Conservation (phyloP, 1,140 invertebrate genomes). For the Zaprionus davidi region DNA sequence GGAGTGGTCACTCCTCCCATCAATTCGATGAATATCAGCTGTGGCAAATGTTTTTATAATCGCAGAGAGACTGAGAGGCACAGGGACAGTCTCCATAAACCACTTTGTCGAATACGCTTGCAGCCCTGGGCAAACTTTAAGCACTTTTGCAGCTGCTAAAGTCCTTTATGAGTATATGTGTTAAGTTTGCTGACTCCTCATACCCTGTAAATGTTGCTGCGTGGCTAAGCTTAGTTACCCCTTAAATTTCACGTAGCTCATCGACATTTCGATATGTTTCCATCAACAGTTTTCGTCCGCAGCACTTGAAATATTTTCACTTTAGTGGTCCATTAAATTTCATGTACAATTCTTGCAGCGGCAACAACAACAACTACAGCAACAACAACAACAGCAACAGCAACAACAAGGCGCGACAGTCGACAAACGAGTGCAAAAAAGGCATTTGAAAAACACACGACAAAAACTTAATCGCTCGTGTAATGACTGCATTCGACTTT, state of each 20-base stretch:
- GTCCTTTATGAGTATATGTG: background rate
- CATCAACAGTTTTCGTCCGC: background rate
- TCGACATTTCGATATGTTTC: background rate
- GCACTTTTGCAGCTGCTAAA: background rate
- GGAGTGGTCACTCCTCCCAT: constrained; percentile 26
- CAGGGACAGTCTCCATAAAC: constrained; percentile 26
- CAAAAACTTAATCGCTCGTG: constrained; percentile 82
- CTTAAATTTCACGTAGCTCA: background rate
- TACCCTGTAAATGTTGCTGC: background rate
- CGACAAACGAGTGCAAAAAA: constrained; percentile 11
- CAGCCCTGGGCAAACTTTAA: background rate
- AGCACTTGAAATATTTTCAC: constrained; percentile 53
- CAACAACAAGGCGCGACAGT: constrained; percentile 5
- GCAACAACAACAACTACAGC: constrained; percentile 12
- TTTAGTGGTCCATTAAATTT: constrained; percentile 61
- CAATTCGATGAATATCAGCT: constrained; percentile 71
- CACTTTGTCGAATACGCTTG: constrained; percentile 21
- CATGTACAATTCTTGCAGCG: constrained; percentile 23
- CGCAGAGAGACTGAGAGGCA: constrained; percentile 26
- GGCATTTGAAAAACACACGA: constrained; percentile 63
- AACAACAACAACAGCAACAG: constrained; percentile 22
- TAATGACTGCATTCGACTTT: constrained; percentile 83
- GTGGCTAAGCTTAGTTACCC: background rate
- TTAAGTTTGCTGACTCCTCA: background rate
- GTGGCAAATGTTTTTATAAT: constrained; percentile 79